Conservation (phyloP, 2,888 invertebrate genomes). For the Zeuzera pyrina region DNA sequence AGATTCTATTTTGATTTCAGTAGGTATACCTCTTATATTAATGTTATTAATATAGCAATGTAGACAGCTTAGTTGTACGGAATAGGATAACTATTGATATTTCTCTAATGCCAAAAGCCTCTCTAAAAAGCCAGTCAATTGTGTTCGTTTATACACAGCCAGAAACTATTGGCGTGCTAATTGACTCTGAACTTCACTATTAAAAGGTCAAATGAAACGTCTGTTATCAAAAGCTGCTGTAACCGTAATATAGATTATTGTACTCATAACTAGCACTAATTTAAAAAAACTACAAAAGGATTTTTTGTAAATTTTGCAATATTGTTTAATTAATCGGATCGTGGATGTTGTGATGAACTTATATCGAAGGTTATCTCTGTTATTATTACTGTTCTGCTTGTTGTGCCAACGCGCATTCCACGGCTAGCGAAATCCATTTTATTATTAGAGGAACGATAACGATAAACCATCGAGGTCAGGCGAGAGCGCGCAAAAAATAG, state of each 20-base stretch:
- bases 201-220: slow-evolving; percentile 55
- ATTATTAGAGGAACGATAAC: slow-evolving; percentile 60
- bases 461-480: slow-evolving; percentile 70
- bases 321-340: too few relatives aligned
- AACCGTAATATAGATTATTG: too few relatives aligned
- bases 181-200: slow-evolving; percentile 54
- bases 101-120: too few relatives aligned
- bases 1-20: too few relatives aligned
- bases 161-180: slow-evolving; percentile 54
- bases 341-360: slow-evolving; percentile 31
- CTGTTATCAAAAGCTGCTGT: slow-evolving; percentile 29
- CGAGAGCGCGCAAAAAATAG: slow-evolving; percentile 66
- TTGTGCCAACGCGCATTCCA: slow-evolving; percentile 38
- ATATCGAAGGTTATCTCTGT: slow-evolving; percentile 48
- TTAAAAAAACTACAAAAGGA: too few relatives aligned
- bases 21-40: too few relatives aligned
- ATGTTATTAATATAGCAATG: too few relatives aligned
- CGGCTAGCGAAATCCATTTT: slow-evolving; percentile 52
- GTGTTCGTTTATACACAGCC: slow-evolving; percentile 42
- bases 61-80: too few relatives aligned
- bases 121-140: slow-evolving; percentile 48
- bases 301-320: slow-evolving; percentile 6
- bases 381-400: slow-evolving; percentile 32
- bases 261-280: too few relatives aligned
- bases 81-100: too few relatives aligned